phyloP scores from a whole-genome alignment of 2,888 invertebrate species.

The Chloroclystis v-ata region DNA sequence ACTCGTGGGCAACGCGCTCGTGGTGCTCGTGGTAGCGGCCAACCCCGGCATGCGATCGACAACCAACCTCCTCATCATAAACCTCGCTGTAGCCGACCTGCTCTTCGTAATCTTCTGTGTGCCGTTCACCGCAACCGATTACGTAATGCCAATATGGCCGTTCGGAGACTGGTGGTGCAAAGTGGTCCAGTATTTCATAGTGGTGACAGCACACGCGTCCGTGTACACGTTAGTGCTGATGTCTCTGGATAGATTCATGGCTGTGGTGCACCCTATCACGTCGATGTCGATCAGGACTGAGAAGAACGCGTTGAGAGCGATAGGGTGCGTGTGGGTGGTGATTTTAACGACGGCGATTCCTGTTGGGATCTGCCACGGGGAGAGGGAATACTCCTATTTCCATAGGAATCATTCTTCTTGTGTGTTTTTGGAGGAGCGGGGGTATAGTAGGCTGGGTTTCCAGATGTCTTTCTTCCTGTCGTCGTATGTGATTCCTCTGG shows the following conservation, averaged over 20 bases:
- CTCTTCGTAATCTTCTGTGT: constrained; percentile 96
- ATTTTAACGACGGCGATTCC: constrained; percentile 88
- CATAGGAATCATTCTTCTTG: constrained; percentile 82
- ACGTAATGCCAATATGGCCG: constrained; percentile 92
- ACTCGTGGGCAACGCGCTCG: constrained; percentile 92
- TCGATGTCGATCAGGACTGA: constrained; percentile 92
- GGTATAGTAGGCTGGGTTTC: constrained; percentile 79
- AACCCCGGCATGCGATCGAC: constrained; percentile 96
- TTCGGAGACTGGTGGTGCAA: constrained; percentile 95
- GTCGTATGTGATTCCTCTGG: constrained; percentile 92
- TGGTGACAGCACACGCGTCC: constrained; percentile 94
- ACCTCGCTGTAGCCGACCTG: constrained; percentile 92
- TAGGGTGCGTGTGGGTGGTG: constrained; percentile 87
- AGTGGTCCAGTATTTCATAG: constrained; percentile 93
- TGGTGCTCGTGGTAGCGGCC: constrained; percentile 91
- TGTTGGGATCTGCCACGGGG: constrained; percentile 86
- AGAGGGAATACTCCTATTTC: constrained; percentile 81
- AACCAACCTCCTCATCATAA: constrained; percentile 94
- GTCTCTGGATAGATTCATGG: constrained; percentile 94
- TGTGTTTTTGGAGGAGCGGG: constrained; percentile 81
- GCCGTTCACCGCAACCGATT: constrained; percentile 95
- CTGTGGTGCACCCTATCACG: constrained; percentile 94
- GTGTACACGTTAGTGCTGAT: constrained; percentile 96
- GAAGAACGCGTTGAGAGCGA: constrained; percentile 87
- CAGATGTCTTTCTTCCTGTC: constrained; percentile 92